Evolutionary conservation across 1,140 invertebrate genomes (phyloP), one percentile per base, ranked within the genome.

Genomic region (Zaprionus capensis): DNA sequence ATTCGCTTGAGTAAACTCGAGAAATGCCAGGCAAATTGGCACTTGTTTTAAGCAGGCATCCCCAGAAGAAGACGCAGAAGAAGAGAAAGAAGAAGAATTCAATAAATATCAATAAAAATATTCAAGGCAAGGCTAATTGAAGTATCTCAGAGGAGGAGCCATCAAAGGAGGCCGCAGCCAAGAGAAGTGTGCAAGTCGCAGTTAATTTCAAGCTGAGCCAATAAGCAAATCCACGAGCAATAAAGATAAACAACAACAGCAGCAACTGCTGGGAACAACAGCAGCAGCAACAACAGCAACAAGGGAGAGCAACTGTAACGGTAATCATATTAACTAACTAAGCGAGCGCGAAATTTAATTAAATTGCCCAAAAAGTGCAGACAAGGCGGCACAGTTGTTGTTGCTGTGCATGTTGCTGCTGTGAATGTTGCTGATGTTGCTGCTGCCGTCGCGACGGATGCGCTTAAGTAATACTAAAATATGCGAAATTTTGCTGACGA

Each of bases 21-120:
- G 75, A 71, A 82, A 82, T 38, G 68, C 9, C 46, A 46, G 49
- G 51, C 75, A 78, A 78, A 75, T 71, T 74, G 61, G 57, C 74
- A 76, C 83, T 82, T 79, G 66, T 66, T 67, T 76, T 46, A 78
- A 71, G 71, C 58, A 51, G 28, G 61, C 44, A 24, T 51, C 49
- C 38, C 38, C 38, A n/a, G 15, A 15, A n/a, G 15, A 38, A 24
- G 9, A 38, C 4, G 17, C 1, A 51, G 41, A 11, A 14, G 46
- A 51, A 46, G 46, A n/a, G 36, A 0, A 56, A 41, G 26, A 28
- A 44, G 49, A 41, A 58, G 78, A 79, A 84, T 88, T 88, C 84
- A 88, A 88, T 88, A 79, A 88, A 87, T 87, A 87, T 88, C 71
- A 81, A 81, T 82, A 80, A 78, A 82, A 81, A 59, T 81, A 78